Conservation (phyloP, 2,113 vertebrate species). For the Haemorhous mexicanus region DNA sequence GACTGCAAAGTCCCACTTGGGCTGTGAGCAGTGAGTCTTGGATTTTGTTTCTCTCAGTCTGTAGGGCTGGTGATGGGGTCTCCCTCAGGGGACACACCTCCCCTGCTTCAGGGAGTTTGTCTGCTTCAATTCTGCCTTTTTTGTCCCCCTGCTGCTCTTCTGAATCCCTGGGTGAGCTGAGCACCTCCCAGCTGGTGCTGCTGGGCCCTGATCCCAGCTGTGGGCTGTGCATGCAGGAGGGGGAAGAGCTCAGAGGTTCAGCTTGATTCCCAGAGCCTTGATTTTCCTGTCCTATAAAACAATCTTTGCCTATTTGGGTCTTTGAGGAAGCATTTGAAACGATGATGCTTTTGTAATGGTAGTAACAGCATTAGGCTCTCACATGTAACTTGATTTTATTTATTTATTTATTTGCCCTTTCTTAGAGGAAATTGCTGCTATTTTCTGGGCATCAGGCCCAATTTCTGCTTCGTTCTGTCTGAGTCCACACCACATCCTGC, state of each 20-base stretch:
- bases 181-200: background rate
- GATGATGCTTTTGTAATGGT: background rate
- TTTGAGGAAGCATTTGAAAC: background rate
- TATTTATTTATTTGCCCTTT: slow-evolving; percentile 47
- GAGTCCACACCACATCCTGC: background rate
- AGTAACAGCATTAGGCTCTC: background rate
- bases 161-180: background rate
- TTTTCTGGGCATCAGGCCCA: slow-evolving; percentile 25
- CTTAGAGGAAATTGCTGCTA: slow-evolving; percentile 26
- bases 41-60: background rate
- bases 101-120: background rate
- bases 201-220: rapidly evolving
- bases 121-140: background rate
- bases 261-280: background rate
- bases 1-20: background rate
- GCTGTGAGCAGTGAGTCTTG: background rate
- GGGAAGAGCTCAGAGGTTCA: background rate
- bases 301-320: background rate
- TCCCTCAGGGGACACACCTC: background rate
- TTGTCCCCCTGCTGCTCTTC: background rate
- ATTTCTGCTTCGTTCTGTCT: background rate
- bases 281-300: background rate
- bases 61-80: background rate
- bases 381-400: background rate
- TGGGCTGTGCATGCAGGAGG: background rate